phyloP scores from a whole-genome alignment of 2,113 vertebrate genomes.

The Protomyctophum bolini region DNA sequence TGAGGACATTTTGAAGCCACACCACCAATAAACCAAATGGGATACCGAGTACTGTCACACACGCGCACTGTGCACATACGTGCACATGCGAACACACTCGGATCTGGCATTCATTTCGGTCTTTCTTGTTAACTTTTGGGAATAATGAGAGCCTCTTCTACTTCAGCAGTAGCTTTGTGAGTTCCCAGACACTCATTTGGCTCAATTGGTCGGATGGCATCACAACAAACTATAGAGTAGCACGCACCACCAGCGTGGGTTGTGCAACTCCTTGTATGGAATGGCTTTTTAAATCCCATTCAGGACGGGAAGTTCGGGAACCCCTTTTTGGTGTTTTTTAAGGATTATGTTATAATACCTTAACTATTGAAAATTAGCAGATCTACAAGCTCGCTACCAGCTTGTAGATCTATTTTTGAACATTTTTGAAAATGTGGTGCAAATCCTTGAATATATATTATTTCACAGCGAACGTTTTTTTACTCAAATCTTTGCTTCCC shows the following conservation, averaged over 20 bases:
- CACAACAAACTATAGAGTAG: neutral
- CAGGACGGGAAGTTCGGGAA: too few species aligned
- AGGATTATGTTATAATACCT: too few species aligned
- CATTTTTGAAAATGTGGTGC: too few species aligned
- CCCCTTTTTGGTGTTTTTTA: too few species aligned
- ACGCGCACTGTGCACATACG: conserved; percentile 13
- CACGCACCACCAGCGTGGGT: neutral
- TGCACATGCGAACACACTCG: neutral
- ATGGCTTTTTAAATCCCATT: conserved; percentile 10
- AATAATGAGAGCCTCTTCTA: conserved; percentile 9
- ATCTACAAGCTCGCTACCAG: too few species aligned
- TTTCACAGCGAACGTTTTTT: too few species aligned
- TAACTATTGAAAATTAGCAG: too few species aligned
- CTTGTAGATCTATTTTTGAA: too few species aligned
- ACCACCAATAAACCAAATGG: conserved; percentile 51
- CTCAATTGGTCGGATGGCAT: conserved; percentile 8
- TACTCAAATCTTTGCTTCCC: too few species aligned
- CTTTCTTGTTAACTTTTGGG: conserved; percentile 17
- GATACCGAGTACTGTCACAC: conserved; percentile 11
- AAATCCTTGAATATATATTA: too few species aligned
- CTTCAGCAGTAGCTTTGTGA: conserved; percentile 25
- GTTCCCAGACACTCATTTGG: conserved; percentile 6
- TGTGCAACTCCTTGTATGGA: neutral
- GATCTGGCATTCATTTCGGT: conserved; percentile 35
- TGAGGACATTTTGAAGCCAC: conserved; percentile 57